Evolutionary conservation across 2,113 vertebrate genomes (phyloP).

Genomic region (Octodon degus): DNA sequence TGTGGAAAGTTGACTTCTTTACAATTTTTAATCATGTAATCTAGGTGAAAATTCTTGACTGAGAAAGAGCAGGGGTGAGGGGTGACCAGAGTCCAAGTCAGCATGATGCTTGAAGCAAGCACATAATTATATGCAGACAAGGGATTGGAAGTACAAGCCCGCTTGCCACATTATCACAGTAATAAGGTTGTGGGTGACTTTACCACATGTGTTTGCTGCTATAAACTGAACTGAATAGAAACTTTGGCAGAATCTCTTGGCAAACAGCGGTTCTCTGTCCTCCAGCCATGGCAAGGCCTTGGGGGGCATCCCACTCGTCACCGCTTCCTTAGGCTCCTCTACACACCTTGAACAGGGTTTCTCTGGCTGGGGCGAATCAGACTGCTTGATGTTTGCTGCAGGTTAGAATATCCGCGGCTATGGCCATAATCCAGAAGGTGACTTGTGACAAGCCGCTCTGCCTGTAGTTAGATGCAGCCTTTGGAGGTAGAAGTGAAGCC

Average conservation of each 20-base stretch:
- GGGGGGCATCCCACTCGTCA: accelerated
- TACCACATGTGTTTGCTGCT: background rate
- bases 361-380: background rate
- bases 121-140: background rate
- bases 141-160: background rate
- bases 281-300: background rate
- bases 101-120: background rate
- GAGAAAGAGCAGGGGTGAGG: background rate
- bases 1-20: background rate
- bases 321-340: background rate
- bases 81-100: background rate
- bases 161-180: background rate
- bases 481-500: background rate
- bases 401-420: background rate
- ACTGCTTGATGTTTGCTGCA: background rate
- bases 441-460: background rate
- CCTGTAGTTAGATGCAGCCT: background rate
- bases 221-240: background rate
- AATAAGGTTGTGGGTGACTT: background rate
- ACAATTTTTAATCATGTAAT: background rate
- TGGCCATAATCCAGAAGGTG: background rate
- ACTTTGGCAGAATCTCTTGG: background rate
- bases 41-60: background rate
- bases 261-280: background rate
- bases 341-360: background rate